Evolutionary conservation across 2,113 vertebrate genomes (phyloP).

Genomic region (Hirundichthys speculiger): DNA sequence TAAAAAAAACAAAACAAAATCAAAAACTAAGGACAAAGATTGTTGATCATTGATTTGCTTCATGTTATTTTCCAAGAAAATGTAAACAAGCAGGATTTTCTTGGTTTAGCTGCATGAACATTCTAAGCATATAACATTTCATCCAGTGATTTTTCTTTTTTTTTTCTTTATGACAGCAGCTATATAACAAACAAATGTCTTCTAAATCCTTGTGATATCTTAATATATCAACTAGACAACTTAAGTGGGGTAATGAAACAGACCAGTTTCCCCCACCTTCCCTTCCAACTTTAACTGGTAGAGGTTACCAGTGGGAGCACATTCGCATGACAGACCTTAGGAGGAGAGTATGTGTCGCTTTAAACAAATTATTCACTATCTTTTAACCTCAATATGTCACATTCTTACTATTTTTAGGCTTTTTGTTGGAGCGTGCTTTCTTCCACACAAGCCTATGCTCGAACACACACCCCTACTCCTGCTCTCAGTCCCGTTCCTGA

Average conservation of each 20-base stretch:
- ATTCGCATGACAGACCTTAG: conserved; percentile 53
- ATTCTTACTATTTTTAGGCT: conserved; percentile 77
- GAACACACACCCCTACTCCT: conserved; percentile 38
- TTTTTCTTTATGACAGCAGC: background rate
- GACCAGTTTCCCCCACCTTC: conserved; percentile 28
- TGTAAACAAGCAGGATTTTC: too few species aligned
- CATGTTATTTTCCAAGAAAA: too few species aligned
- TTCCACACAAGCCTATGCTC: conserved; percentile 57
- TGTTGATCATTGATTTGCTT: too few species aligned
- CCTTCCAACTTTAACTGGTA: conserved; percentile 35
- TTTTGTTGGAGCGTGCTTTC: conserved; percentile 67
- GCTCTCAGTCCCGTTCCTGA: background rate
- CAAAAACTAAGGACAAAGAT: too few species aligned
- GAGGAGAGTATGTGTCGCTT: conserved; percentile 61
- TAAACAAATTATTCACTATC: conserved; percentile 79
- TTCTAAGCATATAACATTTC: too few species aligned
- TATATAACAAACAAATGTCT: background rate
- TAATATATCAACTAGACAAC: conserved; percentile 5
- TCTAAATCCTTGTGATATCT: conserved; percentile 8
- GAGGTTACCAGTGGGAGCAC: conserved; percentile 52
- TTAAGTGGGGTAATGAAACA: conserved; percentile 16
- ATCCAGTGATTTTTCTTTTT: too few species aligned
- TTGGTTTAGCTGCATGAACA: too few species aligned
- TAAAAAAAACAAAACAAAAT: too few species aligned
- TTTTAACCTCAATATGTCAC: conserved; percentile 80